Percentiles rank a stretch among this genome's conserved stretches.
Conservation (phyloP, 2,888 invertebrate species). For the Pseudococcus jackbeardsleyi region DNA sequence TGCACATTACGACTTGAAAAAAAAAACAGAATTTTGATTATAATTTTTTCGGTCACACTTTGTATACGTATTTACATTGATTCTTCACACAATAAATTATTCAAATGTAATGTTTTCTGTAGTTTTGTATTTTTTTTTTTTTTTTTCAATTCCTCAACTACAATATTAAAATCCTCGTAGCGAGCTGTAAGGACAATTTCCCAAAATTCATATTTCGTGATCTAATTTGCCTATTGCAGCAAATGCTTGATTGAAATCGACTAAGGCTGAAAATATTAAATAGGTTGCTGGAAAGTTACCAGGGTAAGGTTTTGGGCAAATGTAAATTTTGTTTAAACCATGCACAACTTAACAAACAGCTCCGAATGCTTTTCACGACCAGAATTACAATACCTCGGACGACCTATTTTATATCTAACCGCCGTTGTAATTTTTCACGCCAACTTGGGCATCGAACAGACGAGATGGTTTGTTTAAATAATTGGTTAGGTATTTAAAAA, state of each 20-base stretch:
- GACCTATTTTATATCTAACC: not conserved
- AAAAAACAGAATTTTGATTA: no score
- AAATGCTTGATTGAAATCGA: not conserved
- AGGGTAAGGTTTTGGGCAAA: not conserved
- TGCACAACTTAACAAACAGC: not conserved
- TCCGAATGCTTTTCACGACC: not conserved
- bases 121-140: no score
- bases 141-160: no score
- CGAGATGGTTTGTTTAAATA: not conserved
- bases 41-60: no score
- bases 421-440: constrained; percentile 13
- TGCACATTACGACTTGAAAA: no score
- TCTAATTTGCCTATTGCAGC: not conserved
- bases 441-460: not conserved
- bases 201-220: not conserved
- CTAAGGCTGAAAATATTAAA: not conserved
- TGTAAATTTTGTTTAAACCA: constrained; percentile 32
- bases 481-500: not conserved
- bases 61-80: no score
- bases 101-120: no score
- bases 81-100: no score
- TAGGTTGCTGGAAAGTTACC: not conserved
- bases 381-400: constrained; percentile 4
- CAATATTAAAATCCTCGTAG: no score
- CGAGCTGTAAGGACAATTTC: not conserved